These are phyloP conservation scores for Sitobion miscanthi DNA, from an alignment of 1,140 invertebrate species.

Conservation along the genomic window DNA sequence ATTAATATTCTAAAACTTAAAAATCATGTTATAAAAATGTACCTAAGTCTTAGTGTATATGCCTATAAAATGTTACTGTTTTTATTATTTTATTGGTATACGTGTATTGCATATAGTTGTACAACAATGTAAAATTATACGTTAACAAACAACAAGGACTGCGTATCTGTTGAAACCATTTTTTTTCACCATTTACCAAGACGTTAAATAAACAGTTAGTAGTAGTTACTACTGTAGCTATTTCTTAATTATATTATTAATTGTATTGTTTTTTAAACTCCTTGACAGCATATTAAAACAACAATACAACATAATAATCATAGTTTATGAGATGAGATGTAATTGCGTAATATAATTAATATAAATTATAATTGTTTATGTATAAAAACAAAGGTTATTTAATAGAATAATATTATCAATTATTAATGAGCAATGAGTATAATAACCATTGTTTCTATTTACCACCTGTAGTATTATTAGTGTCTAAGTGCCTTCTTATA, in stretches of 20 bases:
- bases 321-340: not conserved
- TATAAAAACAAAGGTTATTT: slow-evolving; percentile 1
- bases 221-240: not conserved
- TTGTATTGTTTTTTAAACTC: not conserved
- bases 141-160: not conserved
- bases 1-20: not conserved
- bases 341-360: not conserved
- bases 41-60: not conserved
- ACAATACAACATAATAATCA: not conserved
- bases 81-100: slow-evolving; percentile 13
- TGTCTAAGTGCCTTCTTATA: not conserved
- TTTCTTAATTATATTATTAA: not conserved
- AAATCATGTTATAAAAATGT: not conserved
- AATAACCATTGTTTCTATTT: not conserved
- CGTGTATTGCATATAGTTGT: not conserved
- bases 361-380: not conserved
- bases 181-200: not conserved
- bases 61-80: not conserved
- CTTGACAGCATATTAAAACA: not conserved
- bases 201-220: not conserved
- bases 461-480: not conserved
- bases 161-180: not conserved
- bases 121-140: not conserved
- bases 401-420: not conserved
- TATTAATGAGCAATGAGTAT: not conserved